Percentiles rank a stretch among this genome's conserved stretches.
Evolutionary conservation across 2,113 vertebrate species (phyloP).

Genomic region (Microcebus lehilahytsara): DNA sequence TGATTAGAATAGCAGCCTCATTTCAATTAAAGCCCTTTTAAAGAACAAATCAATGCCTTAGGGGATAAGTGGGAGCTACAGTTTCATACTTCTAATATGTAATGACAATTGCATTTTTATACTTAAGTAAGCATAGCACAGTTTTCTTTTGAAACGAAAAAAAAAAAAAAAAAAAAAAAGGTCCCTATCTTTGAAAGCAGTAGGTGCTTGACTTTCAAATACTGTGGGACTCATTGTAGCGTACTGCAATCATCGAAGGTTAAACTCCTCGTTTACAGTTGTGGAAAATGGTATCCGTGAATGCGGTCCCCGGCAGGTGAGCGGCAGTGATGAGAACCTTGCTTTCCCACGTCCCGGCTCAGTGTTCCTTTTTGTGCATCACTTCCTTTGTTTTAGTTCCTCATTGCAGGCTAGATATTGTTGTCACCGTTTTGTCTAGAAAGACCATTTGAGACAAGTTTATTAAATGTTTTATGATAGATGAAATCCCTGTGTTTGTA

Average conservation of each 20-base stretch:
- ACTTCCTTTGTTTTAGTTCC: background rate
- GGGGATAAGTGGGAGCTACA: background rate
- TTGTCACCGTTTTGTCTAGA: background rate
- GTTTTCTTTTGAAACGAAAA: slow-evolving; percentile 23
- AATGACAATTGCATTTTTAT: background rate
- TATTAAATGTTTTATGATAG: slow-evolving; percentile 14
- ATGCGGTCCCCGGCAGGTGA: too few relatives aligned
- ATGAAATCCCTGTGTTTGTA: background rate
- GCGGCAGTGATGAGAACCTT: rapidly evolving
- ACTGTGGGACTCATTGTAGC: background rate
- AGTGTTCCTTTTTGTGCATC: background rate
- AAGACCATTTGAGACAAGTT: background rate
- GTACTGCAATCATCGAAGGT: background rate
- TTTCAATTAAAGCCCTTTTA: background rate
- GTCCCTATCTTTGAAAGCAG: background rate
- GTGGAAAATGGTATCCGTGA: background rate
- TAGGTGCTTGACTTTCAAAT: background rate
- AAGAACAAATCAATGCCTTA: background rate
- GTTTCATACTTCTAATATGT: background rate
- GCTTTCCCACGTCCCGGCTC: background rate
- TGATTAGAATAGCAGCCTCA: background rate
- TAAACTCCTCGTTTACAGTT: background rate
- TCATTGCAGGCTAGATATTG: background rate
- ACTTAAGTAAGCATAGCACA: background rate
- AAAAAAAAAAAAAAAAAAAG: background rate